Percentiles rank a stretch among this genome's conserved stretches.
phyloP scores from a whole-genome alignment of 2,888 invertebrate genomes.

The Halictus quadricinctus region DNA sequence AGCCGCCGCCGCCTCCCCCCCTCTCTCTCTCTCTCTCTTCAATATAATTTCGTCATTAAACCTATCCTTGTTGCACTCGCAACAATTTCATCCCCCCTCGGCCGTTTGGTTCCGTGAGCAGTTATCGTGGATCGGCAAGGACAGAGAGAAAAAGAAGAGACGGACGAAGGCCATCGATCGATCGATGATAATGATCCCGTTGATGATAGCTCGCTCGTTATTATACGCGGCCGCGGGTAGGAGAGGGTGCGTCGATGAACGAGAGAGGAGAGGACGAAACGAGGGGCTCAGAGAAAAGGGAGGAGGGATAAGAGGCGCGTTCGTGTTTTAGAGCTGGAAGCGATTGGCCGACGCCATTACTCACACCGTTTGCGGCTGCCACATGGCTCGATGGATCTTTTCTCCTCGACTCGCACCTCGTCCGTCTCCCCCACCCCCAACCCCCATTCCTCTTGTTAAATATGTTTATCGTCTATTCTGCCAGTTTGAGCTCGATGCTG shows the following conservation, averaged over 20 bases:
- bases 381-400: constrained; percentile 74
- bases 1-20: constrained; percentile 44
- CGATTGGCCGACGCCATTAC: constrained; percentile 77
- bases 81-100: background rate
- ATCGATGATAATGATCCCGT: constrained; percentile 75
- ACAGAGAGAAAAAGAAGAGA: constrained; percentile 14
- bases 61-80: constrained; percentile 15
- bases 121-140: constrained; percentile 29
- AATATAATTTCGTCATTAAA: constrained; percentile 77
- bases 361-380: constrained; percentile 78
- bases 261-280: constrained; percentile 22
- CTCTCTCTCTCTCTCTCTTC: background rate
- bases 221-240: constrained; percentile 61
- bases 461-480: constrained; percentile 9
- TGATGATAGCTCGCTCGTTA: constrained; percentile 77
- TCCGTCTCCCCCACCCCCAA: background rate
- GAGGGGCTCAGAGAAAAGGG: constrained; percentile 4
- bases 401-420: constrained; percentile 37
- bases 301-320: constrained; percentile 62
- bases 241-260: background rate
- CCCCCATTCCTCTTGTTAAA: background rate
- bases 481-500: background rate
- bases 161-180: constrained; percentile 54
- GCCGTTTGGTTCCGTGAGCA: background rate
- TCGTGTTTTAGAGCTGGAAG: constrained; percentile 73